Conservation (phyloP, 53 echinoderm and acorn worm genomes). For the Stichopus horrens region DNA sequence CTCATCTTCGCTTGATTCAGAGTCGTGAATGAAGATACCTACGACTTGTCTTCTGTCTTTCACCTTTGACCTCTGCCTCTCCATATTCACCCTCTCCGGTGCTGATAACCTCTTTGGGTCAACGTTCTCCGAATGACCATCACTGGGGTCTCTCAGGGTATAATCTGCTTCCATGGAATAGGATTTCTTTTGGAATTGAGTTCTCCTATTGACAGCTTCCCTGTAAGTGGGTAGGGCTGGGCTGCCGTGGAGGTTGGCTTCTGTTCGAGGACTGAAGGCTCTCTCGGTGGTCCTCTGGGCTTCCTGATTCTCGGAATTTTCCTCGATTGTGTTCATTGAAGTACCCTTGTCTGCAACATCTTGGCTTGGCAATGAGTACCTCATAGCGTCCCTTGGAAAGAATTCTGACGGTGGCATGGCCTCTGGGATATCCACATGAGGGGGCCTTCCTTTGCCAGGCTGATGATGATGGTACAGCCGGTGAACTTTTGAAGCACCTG, state of each 20-base stretch:
- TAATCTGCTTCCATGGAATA: slow-evolving; percentile 58
- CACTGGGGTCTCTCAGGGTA: background rate
- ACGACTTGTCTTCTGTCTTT: slow-evolving; percentile 37
- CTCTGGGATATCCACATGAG: slow-evolving; percentile 49
- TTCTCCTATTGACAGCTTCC: slow-evolving; percentile 75
- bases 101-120: slow-evolving; percentile 32
- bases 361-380: slow-evolving; percentile 55
- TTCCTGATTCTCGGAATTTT: slow-evolving; percentile 44
- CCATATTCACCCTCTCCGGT: slow-evolving; percentile 30
- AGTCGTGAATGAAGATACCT: slow-evolving; percentile 79
- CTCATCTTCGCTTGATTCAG: slow-evolving; percentile 86
- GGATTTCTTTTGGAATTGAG: slow-evolving; percentile 56
- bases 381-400: slow-evolving; percentile 82
- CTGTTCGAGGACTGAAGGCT: slow-evolving; percentile 6
- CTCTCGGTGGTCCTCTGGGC: slow-evolving; percentile 20
- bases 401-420: slow-evolving; percentile 72
- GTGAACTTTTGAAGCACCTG: background rate
- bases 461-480: background rate
- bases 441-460: slow-evolving; percentile 38
- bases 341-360: slow-evolving; percentile 24
- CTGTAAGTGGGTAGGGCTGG: slow-evolving; percentile 73
- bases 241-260: slow-evolving; percentile 14
- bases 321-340: slow-evolving; percentile 46
- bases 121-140: background rate
- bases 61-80: slow-evolving; percentile 45